Conservation (phyloP, 2,888 invertebrate species). For the Mimas tiliae region DNA sequence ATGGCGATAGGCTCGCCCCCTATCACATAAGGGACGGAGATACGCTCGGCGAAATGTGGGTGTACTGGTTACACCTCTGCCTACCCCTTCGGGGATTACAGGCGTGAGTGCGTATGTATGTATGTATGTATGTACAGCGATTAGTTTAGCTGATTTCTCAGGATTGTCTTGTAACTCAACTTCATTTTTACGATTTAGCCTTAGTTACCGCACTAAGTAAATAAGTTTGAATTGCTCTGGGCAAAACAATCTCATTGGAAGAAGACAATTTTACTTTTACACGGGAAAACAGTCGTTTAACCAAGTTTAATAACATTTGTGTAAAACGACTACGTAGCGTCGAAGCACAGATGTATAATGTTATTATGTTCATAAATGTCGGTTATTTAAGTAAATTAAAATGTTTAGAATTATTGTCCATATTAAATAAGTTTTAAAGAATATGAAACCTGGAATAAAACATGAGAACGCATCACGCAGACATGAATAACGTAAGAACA, state of each 20-base stretch:
- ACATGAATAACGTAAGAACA: constrained; percentile 76
- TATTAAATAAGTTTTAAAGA: constrained; percentile 36
- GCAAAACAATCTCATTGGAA: constrained; percentile 54
- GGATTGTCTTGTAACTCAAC: too few species aligned
- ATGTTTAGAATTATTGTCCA: constrained; percentile 27
- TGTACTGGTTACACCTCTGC: too few species aligned
- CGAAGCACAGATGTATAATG: constrained; percentile 71
- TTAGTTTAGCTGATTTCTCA: too few species aligned
- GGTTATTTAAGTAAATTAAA: constrained; percentile 39
- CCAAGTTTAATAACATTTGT: constrained; percentile 60
- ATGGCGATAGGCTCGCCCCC: too few species aligned
- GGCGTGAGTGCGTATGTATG: too few species aligned
- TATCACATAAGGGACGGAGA: too few species aligned
- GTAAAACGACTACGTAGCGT: not conserved
- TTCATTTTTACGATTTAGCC: too few species aligned
- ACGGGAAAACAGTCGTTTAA: constrained; percentile 66
- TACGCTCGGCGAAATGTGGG: too few species aligned
- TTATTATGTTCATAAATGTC: constrained; percentile 43
- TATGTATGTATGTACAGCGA: too few species aligned
- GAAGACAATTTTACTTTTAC: constrained; percentile 53
- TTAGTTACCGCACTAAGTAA: too few species aligned
- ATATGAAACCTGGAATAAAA: constrained; percentile 51
- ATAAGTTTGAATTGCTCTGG: constrained; percentile 35
- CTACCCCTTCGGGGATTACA: too few species aligned
- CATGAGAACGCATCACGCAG: constrained; percentile 67